Percentiles rank a stretch among this genome's conserved stretches.
Conservation (phyloP, 2,888 invertebrate species). For the Pristionchus mayeri region DNA sequence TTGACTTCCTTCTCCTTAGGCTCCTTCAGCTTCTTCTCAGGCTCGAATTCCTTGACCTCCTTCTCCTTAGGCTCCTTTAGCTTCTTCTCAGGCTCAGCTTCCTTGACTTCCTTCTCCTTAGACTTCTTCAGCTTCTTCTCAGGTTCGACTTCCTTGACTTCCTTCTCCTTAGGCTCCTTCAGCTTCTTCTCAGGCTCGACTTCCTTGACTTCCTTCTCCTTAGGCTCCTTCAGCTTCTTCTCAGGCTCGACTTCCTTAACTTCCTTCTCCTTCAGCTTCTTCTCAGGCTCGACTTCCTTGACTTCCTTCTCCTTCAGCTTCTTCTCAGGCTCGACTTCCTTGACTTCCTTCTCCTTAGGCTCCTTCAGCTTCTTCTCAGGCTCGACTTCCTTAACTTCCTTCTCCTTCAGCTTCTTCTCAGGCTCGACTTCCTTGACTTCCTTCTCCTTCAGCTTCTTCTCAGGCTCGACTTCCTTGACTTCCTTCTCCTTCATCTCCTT, state of each 20-base stretch:
- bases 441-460: neutral
- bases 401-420: neutral
- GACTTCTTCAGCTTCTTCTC: neutral
- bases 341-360: neutral
- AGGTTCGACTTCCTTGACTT: conserved; percentile 46
- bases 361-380: neutral
- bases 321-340: neutral
- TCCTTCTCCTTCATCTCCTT: neutral
- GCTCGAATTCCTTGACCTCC: conserved; percentile 13
- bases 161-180: conserved; percentile 18
- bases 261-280: neutral
- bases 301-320: conserved; percentile 19
- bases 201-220: neutral
- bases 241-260: neutral
- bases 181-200: conserved; percentile 10
- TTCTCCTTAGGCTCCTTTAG: conserved; percentile 18
- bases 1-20: conserved; percentile 1
- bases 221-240: neutral
- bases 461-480: neutral
- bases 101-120: conserved; percentile 46
- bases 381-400: neutral
- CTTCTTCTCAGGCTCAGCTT: neutral
- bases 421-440: neutral
- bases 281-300: conserved; percentile 25
- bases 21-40: conserved; percentile 42